phyloP scores from a whole-genome alignment of 64 coral and sea anemone genomes.

The Anthopleura sola region DNA sequence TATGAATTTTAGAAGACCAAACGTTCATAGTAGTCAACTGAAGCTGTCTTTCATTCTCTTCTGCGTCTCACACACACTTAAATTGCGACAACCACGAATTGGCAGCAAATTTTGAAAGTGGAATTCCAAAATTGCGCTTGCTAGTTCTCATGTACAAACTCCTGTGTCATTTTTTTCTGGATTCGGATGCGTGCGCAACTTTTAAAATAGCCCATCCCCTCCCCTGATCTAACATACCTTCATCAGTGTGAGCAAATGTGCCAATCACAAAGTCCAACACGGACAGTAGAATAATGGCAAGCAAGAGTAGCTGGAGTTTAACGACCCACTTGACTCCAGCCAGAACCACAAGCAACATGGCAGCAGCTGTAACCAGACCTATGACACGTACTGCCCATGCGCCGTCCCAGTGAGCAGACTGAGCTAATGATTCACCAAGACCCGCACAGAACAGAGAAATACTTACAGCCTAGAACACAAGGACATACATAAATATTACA shows the following conservation, averaged over 20 bases:
- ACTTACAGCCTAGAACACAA: constrained; percentile 64
- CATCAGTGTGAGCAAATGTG: constrained; percentile 95
- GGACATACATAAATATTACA: background rate
- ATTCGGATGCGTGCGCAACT: no score
- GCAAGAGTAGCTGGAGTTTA: constrained; percentile 84
- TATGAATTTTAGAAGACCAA: no score
- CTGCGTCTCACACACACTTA: no score
- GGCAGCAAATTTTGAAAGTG: no score
- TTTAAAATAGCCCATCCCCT: no score
- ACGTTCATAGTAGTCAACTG: no score
- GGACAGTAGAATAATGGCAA: constrained; percentile 85
- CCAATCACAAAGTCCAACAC: constrained; percentile 95
- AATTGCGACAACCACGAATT: no score
- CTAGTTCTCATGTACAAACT: no score
- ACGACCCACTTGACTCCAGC: constrained; percentile 99
- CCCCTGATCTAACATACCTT: constrained; percentile 39
- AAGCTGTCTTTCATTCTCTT: no score
- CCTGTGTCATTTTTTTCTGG: no score
- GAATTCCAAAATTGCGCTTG: no score
- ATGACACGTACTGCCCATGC: constrained; percentile 91
- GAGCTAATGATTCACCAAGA: constrained; percentile 90
- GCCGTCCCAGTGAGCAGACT: constrained; percentile 89
- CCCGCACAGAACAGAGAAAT: constrained; percentile 98
- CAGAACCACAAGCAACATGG: constrained; percentile 78
- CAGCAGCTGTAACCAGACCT: constrained; percentile 71